These are phyloP conservation scores for Seriola aureovittata DNA, from an alignment of 2,113 vertebrate genomes.

Conservation along the genomic window DNA sequence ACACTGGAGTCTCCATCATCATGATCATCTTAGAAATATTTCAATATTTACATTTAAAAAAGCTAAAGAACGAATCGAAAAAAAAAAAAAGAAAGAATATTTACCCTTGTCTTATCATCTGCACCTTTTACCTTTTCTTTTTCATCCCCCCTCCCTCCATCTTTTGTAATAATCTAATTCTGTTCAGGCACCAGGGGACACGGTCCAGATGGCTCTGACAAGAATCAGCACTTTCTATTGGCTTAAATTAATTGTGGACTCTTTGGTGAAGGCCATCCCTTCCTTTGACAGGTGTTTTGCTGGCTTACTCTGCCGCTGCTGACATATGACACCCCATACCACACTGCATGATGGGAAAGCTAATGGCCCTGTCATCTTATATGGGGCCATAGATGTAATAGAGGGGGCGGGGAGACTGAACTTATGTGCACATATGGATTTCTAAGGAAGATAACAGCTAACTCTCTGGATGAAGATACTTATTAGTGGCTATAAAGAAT, in stretches of 20 bases:
- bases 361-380: slow-evolving; percentile 67
- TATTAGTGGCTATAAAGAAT: slow-evolving; percentile 26
- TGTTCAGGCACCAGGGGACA: slow-evolving; percentile 51
- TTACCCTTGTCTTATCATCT: neutral
- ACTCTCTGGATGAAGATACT: neutral
- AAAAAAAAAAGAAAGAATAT: too few relatives aligned
- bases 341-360: slow-evolving; percentile 73
- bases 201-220: slow-evolving; percentile 76
- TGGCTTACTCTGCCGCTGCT: slow-evolving; percentile 65
- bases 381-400: slow-evolving; percentile 34
- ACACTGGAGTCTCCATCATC: neutral
- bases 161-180: slow-evolving; percentile 32
- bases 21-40: too few relatives aligned
- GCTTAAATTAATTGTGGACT: slow-evolving; percentile 77
- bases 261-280: slow-evolving; percentile 62
- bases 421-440: slow-evolving; percentile 21
- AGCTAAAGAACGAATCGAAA: neutral
- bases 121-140: neutral
- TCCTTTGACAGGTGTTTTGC: slow-evolving; percentile 75
- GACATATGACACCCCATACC: slow-evolving; percentile 75
- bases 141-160: too few relatives aligned
- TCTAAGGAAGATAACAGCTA: slow-evolving; percentile 8
- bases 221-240: slow-evolving; percentile 73
- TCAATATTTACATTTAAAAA: neutral
- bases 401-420: slow-evolving; percentile 9